Evolutionary conservation across 2,888 invertebrate species (phyloP).

Genomic region (Amphimallon solstitiale): DNA sequence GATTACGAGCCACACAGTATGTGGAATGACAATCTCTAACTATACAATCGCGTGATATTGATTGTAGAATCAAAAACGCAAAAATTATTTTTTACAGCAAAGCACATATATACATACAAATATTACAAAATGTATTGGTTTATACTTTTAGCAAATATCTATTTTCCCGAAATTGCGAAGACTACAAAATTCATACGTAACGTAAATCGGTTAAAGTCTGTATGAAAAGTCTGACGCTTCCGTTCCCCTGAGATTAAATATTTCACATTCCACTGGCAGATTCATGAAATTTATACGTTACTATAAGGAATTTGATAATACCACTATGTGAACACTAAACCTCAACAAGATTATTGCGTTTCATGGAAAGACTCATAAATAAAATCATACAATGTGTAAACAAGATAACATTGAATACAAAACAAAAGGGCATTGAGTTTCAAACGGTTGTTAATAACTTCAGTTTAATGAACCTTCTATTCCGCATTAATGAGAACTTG

Average conservation of each 20-base stretch:
- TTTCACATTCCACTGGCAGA: slow-evolving; percentile 19
- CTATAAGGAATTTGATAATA: slow-evolving; percentile 4
- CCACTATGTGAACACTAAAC: slow-evolving; percentile 10
- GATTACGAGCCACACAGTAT: too few relatives aligned
- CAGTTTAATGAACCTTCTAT: too few relatives aligned
- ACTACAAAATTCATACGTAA: background rate
- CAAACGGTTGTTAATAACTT: too few relatives aligned
- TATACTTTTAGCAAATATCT: too few relatives aligned
- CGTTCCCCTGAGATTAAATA: slow-evolving; percentile 28
- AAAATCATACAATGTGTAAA: slow-evolving; percentile 8
- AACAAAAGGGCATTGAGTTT: background rate
- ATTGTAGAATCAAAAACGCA: too few relatives aligned
- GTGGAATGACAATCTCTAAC: too few relatives aligned
- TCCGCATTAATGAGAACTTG: too few relatives aligned
- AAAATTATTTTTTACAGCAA: too few relatives aligned
- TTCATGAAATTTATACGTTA: slow-evolving; percentile 19
- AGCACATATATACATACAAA: too few relatives aligned
- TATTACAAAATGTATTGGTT: too few relatives aligned
- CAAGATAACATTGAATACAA: background rate
- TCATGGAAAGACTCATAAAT: background rate
- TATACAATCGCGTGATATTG: too few relatives aligned
- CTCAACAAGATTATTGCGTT: slow-evolving; percentile 22
- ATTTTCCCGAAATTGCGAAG: too few relatives aligned
- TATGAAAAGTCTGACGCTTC: slow-evolving; percentile 23
- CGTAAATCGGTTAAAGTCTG: slow-evolving; percentile 13